Conservation (phyloP, 2,888 invertebrate genomes). For the Biston stratarius region DNA sequence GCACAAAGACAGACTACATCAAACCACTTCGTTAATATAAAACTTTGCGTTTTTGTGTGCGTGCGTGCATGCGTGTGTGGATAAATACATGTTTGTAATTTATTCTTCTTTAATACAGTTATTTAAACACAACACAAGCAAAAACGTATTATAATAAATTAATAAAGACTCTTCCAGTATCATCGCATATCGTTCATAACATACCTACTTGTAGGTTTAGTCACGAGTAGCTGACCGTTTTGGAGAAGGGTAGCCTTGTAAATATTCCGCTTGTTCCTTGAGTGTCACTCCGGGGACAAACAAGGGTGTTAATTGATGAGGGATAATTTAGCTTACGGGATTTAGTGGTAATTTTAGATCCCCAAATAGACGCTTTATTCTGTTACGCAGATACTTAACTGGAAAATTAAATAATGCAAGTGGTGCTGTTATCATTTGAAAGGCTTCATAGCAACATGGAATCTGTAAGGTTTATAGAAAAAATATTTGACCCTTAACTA, state of each 20-base stretch:
- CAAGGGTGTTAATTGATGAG: slow-evolving; percentile 30
- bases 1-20: too few relatives aligned
- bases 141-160: background rate
- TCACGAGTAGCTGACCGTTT: slow-evolving; percentile 14
- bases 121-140: too few relatives aligned
- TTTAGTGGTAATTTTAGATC: slow-evolving; percentile 19
- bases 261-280: slow-evolving; percentile 22
- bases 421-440: too few relatives aligned
- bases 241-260: slow-evolving; percentile 16
- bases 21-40: too few relatives aligned
- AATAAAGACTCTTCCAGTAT: background rate
- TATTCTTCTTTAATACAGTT: too few relatives aligned
- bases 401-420: background rate
- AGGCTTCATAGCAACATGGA: too few relatives aligned
- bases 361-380: slow-evolving; percentile 10
- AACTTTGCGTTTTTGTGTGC: too few relatives aligned
- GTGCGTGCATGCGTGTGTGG: too few relatives aligned
- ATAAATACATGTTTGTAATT: too few relatives aligned
- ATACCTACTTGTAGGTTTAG: background rate
- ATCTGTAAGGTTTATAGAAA: too few relatives aligned
- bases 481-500: too few relatives aligned
- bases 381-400: background rate
- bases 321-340: slow-evolving; percentile 19
- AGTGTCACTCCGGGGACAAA: slow-evolving; percentile 22
- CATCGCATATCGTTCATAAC: background rate